Evolutionary conservation across 2,888 invertebrate genomes (phyloP).

Genomic region (Seira musarum): DNA sequence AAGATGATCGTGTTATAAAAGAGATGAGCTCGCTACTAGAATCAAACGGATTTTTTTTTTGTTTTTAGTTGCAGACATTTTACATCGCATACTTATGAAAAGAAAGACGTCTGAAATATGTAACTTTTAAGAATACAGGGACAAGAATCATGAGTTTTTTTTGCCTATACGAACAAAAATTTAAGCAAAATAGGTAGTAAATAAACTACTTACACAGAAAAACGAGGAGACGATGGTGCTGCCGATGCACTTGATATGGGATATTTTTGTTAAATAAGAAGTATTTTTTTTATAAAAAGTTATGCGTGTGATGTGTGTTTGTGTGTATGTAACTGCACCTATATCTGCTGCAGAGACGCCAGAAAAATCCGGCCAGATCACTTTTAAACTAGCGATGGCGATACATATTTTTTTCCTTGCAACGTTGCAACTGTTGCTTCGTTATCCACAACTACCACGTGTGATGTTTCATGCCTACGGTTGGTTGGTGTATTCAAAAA

Average conservation of each 20-base stretch:
- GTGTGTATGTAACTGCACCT: background rate
- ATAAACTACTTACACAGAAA: too few relatives aligned
- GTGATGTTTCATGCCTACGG: too few relatives aligned
- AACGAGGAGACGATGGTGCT: too few relatives aligned
- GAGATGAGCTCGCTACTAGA: background rate
- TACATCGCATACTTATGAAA: background rate
- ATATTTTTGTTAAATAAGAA: conserved; percentile 1
- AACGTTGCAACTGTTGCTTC: too few relatives aligned
- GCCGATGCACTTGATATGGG: background rate
- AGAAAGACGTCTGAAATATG: too few relatives aligned
- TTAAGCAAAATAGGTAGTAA: too few relatives aligned
- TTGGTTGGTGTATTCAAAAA: too few relatives aligned
- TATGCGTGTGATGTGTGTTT: background rate
- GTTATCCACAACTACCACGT: too few relatives aligned
- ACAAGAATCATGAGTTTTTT: conserved; percentile 14
- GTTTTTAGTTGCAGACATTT: background rate
- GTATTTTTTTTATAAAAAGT: conserved; percentile 1
- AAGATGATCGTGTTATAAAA: background rate
- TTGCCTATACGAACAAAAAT: too few relatives aligned
- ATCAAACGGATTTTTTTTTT: background rate
- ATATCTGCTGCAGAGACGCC: background rate
- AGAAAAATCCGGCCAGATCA: too few relatives aligned
- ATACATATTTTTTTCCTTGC: too few relatives aligned
- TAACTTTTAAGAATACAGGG: background rate
- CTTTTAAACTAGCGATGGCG: too few relatives aligned